These are phyloP conservation scores for Drosophila burlai DNA, from an alignment of 1,140 invertebrate species.

Conservation along the genomic window DNA sequence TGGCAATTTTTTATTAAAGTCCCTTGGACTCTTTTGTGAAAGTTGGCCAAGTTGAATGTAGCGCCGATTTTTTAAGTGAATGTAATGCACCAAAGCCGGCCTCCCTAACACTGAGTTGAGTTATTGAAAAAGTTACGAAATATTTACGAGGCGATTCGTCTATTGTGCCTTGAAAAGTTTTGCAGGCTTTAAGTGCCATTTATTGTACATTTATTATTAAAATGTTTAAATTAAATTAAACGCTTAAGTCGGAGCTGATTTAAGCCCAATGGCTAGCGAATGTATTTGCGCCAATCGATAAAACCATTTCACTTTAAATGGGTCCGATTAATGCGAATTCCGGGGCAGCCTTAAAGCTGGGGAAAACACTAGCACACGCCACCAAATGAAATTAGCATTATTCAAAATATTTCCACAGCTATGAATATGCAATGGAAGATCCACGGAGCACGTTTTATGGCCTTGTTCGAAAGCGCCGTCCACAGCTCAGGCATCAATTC, in stretches of 20 bases:
- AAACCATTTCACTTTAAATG: background rate
- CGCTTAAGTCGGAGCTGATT: background rate
- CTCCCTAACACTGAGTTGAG: conserved; percentile 29
- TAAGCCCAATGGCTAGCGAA: background rate
- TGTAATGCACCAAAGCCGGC: conserved; percentile 42
- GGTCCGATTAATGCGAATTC: background rate
- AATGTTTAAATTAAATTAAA: background rate
- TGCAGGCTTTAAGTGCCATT: background rate
- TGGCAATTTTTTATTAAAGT: conserved; percentile 22
- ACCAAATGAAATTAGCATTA: conserved; percentile 60
- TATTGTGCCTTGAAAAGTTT: background rate
- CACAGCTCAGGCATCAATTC: conserved; percentile 48
- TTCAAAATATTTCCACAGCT: conserved; percentile 50
- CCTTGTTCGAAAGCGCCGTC: conserved; percentile 16
- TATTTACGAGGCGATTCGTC: conserved; percentile 8
- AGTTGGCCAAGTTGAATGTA: conserved; percentile 32
- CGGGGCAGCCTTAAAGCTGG: background rate
- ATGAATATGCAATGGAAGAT: conserved; percentile 68
- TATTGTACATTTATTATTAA: background rate
- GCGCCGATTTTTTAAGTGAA: conserved; percentile 59
- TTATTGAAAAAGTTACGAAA: conserved; percentile 59
- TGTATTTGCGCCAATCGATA: background rate
- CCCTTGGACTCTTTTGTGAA: conserved; percentile 12
- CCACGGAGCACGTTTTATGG: conserved; percentile 31
- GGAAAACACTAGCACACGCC: conserved; percentile 5